Base-by-base conservation (phyloP, 2,113 vertebrate species). In the Saguinus midas region DNA sequence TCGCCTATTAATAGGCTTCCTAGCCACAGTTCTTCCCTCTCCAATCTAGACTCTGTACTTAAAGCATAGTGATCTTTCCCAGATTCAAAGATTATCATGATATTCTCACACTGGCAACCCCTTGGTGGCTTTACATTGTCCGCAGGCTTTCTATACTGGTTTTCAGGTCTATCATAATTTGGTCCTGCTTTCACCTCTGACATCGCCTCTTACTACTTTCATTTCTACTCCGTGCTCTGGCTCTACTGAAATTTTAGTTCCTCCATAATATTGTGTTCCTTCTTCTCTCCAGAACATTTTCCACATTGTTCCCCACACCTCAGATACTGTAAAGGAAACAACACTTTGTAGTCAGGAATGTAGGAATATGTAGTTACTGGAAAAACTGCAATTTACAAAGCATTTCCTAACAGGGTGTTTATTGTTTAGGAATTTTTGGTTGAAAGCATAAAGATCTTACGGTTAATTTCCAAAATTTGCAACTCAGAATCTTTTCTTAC, bases 371-470 rank as follows among this genome's bases (percentile, higher is more conserved):
- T 64, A 61, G 52, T 81, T 52, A 64, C 14, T 88, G 35, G 9
- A 86, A 94, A 92, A 97, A 75, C 2, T 68, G 55, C 45, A 73
- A 55, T 86, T 83, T 88, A 35, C 16, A 84, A 75, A 96, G 43
- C 29, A 76, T 79, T 94, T 92, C 14, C 35, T 73, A 91, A 78
- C 29, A 75, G 32, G 14, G 43, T 23, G 86, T 64, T 93, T 95
- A 88, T 97, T 40, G 45, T 40, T 87, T 82, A 68, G 78, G 91
- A 95, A 94, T 91, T 92, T 93, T 52, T 88, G 35, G 35, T 80
- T 90, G 13, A 66, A 9, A 79, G 21, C 78, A 91, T 17, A 82
- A 40, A 92, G 57, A 76, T 52, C 17, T 3, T 94, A 25, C 58
- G 50, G 32, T 81, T 87, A 66, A 78, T 57, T 90, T 86, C 21